Conservation (phyloP, 2,888 invertebrate genomes). For the Phlogophora meticulosa region DNA sequence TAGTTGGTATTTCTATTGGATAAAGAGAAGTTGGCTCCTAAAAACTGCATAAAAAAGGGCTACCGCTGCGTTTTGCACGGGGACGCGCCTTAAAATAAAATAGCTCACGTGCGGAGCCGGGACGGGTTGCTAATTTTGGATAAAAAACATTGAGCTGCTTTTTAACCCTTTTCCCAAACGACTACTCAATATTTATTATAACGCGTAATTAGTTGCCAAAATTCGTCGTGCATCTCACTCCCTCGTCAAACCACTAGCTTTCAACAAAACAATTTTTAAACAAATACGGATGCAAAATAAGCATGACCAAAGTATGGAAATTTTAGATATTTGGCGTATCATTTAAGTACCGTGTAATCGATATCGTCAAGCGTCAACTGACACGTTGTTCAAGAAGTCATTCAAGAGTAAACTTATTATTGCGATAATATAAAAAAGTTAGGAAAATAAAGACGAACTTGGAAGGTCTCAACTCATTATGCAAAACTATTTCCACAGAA, state of each 20-base stretch:
- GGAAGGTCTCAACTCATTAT: background rate
- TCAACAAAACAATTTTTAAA: background rate
- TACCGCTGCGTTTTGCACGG: too few species aligned
- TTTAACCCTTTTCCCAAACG: too few species aligned
- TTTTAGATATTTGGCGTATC: background rate
- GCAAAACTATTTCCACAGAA: slow-evolving; percentile 6
- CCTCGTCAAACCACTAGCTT: background rate
- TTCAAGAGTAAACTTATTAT: background rate
- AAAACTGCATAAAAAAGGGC: too few species aligned
- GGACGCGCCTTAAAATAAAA: too few species aligned
- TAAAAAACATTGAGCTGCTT: too few species aligned
- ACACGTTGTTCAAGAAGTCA: background rate
- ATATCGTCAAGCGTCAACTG: background rate
- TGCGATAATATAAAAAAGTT: background rate
- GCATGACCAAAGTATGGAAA: background rate
- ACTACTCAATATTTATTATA: too few species aligned
- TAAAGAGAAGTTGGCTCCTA: too few species aligned
- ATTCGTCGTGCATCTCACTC: background rate
- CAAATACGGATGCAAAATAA: background rate
- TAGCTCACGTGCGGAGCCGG: too few species aligned
- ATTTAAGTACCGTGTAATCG: background rate
- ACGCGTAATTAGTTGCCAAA: too few species aligned
- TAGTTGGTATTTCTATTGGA: too few species aligned
- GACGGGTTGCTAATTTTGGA: too few species aligned
- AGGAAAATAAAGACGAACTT: background rate